These are phyloP conservation scores for Brachypteracias leptosomus DNA, from an alignment of 2,113 vertebrate genomes.

Conservation along the genomic window DNA sequence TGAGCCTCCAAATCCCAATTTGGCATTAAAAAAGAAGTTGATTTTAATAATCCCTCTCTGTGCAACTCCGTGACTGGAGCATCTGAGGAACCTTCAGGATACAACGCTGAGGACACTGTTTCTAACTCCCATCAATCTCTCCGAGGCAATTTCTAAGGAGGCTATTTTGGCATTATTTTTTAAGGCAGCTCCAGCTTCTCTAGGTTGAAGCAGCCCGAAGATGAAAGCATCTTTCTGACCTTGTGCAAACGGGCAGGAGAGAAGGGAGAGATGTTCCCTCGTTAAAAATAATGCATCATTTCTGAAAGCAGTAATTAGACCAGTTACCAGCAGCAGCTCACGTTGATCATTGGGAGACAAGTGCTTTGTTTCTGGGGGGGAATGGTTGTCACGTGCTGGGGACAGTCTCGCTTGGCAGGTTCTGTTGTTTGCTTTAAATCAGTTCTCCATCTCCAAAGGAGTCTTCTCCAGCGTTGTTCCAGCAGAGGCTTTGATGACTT, in stretches of 20 bases:
- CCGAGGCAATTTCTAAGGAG: not conserved
- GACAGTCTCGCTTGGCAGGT: not conserved
- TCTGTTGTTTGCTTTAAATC: not conserved
- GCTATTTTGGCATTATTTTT: not conserved
- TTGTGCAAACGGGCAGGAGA: not conserved
- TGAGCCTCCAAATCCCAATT: not conserved
- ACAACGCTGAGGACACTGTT: fast-evolving
- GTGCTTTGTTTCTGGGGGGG: not conserved
- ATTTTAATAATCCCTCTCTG: not conserved
- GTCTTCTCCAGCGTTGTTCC: not conserved
- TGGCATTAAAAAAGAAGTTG: not conserved
- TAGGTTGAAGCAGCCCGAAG: not conserved
- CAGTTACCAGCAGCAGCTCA: not conserved
- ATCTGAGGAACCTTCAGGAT: not conserved
- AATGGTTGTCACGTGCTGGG: not conserved
- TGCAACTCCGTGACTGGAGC: not conserved
- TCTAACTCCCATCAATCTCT: not conserved
- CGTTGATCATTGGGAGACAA: not conserved
- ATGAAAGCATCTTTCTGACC: not conserved
- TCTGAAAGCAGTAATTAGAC: not conserved
- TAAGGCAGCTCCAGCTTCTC: not conserved
- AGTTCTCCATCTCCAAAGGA: not conserved
- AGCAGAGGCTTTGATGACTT: not conserved
- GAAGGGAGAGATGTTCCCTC: not conserved
- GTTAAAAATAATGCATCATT: not conserved